Base-by-base conservation (phyloP, 2,113 vertebrate species). In the Cinclus mexicanus region DNA sequence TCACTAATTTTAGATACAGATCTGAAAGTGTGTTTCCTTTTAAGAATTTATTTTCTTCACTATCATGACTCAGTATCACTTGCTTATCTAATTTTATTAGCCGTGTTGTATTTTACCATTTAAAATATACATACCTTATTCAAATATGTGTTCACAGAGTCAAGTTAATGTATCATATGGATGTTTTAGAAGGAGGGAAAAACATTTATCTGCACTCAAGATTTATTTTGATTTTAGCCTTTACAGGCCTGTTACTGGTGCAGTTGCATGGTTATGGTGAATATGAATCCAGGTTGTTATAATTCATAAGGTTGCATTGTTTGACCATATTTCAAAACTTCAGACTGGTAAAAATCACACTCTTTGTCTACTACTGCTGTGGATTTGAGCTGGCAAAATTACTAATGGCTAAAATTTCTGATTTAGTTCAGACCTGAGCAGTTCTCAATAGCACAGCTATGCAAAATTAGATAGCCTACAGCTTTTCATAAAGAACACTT, bases 1-100 rank as follows among this genome's bases (percentile, higher is more conserved):
- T 87, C 94, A 94, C 96, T 97, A 97, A 96, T 96, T 96, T 97
- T 97, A 96, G 96, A 92, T 96, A 86, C 83, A 95, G 92, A 94
- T 95, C 92, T 96, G 94, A 95, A 96, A 96, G 89, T 89, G 91
- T 95, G 88, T 96, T 97, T 97, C 95, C 93, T 96, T 96, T 95
- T 91, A 95, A 93, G 92, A 96, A 92, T 95, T 93, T 84, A 94
- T 96, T 95, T 93, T 97, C 83, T 93, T 91, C 92, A 65, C 80
- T 95, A 90, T 93, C 92, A 68, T 97, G 95, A 97, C 90, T 97
- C 94, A 95, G 94, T 95, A 97, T 96, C 95, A 90, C 92, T 96
- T 92, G 91, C 83, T 96, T 92, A 95, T 96, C 85, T 96, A 68
- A 72, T 91, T 96, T 91, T 88, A 90, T 96, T 94, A 96, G 68